phyloP scores from a whole-genome alignment of 2,888 invertebrate species.

The Eupeodes luniger region DNA sequence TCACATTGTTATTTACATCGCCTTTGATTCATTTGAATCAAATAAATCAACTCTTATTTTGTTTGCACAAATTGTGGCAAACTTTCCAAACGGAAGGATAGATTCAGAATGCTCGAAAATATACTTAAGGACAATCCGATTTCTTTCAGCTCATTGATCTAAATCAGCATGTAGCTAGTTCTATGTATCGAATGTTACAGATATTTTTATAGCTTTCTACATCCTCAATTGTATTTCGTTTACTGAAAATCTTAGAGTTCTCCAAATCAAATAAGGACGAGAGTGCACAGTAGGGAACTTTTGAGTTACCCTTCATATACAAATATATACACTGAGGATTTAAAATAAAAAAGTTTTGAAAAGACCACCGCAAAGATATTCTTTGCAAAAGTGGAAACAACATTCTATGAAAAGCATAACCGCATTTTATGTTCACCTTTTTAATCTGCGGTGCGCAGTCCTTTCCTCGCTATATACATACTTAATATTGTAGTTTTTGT shows the following conservation, averaged over 20 bases:
- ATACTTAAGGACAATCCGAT: conserved; percentile 45
- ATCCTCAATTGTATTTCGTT: conserved; percentile 26
- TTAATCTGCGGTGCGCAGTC: conserved; percentile 43
- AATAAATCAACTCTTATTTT: conserved; percentile 44
- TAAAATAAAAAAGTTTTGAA: neutral
- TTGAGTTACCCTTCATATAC: conserved; percentile 38
- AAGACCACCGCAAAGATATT: conserved; percentile 41
- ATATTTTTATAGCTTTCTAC: conserved; percentile 23
- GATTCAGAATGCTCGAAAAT: conserved; percentile 23
- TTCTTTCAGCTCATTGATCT: conserved; percentile 24
- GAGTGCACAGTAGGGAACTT: conserved; percentile 38
- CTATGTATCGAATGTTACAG: conserved; percentile 21
- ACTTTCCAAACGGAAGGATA: conserved; percentile 24
- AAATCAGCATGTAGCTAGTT: conserved; percentile 51
- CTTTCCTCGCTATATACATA: neutral
- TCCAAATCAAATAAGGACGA: conserved; percentile 19
- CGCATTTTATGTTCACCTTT: conserved; percentile 55
- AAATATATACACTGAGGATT: no score
- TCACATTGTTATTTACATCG: conserved; percentile 58
- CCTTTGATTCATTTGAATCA: conserved; percentile 31
- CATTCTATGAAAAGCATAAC: conserved; percentile 47
- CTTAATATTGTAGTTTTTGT: neutral
- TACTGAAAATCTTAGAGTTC: conserved; percentile 37
- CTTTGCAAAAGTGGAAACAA: conserved; percentile 28
- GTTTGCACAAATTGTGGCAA: conserved; percentile 51